Evolutionary conservation across 2,888 invertebrate species (phyloP), one percentile per base, ranked within the genome.

Genomic region (Dioctria linearis): DNA sequence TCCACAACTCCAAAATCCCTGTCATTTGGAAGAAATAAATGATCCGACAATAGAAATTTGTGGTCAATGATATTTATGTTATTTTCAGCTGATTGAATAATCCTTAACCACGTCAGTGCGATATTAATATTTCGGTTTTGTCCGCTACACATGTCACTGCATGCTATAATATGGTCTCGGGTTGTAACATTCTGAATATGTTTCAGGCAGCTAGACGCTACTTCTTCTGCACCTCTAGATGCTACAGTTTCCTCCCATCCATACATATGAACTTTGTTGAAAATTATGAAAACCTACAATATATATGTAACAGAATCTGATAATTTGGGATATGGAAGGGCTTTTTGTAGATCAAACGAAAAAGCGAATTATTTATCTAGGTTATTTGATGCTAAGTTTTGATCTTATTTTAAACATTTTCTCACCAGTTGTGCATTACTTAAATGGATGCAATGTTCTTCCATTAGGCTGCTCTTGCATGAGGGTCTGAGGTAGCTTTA

Each of bases 401-500:
- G 54, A 54, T 54, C 54, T 54, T 54, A 5, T 11, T 54, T 54
- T 54, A 54, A 54, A 11, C 9, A 5, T 54, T 5, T 54, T 81
- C 79, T 80, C 73, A 78, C 79, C 80, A 79, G 66, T 81, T 82
- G 82, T 79, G 80, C 82, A 82, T 78, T n/a, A n/a, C n/a, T n/a
- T n/a, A n/a, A n/a, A n/a, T n/a, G n/a, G n/a, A n/a, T n/a, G n/a
- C n/a, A n/a, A n/a, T n/a, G n/a, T n/a, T n/a, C n/a, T n/a, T n/a
- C n/a, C n/a, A n/a, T n/a, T n/a, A n/a, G n/a, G n/a, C n/a, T n/a
- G n/a, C n/a, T n/a, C n/a, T n/a, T n/a, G n/a, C n/a, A 75, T 79
- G 54, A 75, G 9, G 78, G 79, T 61, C 71, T 49, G 67, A 80
- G 80, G 83, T 82, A 83, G 82, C 82, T 84, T 84, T 83, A 83